phyloP scores from a whole-genome alignment of 37 sponge, comb jelly and placozoan species.

The Haliclona indistincta region DNA sequence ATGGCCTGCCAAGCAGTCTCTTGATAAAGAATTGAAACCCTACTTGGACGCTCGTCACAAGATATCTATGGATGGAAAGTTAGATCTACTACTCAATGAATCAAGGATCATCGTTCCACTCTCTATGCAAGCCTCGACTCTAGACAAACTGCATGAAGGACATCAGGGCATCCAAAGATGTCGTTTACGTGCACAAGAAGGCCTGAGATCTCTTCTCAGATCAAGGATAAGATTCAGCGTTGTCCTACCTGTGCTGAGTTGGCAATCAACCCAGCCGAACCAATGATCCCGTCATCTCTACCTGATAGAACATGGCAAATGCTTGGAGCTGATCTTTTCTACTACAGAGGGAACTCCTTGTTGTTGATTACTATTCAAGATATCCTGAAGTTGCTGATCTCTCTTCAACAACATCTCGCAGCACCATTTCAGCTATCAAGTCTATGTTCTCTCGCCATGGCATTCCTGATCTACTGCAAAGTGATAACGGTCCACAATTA shows the following conservation, averaged over 20 bases:
- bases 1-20: too few species aligned
- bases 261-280: constrained; percentile 7
- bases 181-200: too few species aligned
- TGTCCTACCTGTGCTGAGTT: constrained; percentile 32
- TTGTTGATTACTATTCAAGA: constrained; percentile 12
- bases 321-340: constrained; percentile 9
- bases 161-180: constrained; percentile 54
- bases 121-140: constrained; percentile 11
- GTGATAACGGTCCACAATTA: too few species aligned
- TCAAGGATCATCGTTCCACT: constrained; percentile 33
- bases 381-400: too few species aligned
- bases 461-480: too few species aligned
- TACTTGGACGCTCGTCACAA: too few species aligned
- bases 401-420: too few species aligned
- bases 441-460: too few species aligned
- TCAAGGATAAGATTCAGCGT: constrained; percentile 31
- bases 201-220: constrained; percentile 21
- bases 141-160: constrained; percentile 38
- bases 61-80: too few species aligned
- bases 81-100: not conserved
- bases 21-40: too few species aligned
- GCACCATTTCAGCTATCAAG: too few species aligned
- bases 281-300: constrained; percentile 6
- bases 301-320: constrained; percentile 17
- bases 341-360: not conserved